These are phyloP conservation scores for Pelobates cultripes DNA, from an alignment of 2,797 vertebrate species.

Conservation along the genomic window DNA sequence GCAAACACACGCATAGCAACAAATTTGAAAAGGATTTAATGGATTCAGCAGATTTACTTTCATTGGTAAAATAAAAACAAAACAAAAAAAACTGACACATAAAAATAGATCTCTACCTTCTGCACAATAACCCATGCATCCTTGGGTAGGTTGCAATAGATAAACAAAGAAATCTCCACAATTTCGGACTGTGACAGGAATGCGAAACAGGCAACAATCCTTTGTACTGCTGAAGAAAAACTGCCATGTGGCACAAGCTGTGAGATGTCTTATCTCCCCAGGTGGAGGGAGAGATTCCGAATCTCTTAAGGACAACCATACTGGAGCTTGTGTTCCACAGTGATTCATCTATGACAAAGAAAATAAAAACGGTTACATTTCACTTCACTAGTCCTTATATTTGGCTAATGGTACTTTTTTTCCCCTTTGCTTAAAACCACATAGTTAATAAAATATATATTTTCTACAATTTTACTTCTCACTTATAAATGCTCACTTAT, in stretches of 20 bases:
- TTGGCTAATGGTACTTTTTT: too few relatives aligned
- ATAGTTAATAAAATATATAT: too few relatives aligned
- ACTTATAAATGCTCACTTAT: too few relatives aligned
- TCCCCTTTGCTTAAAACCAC: too few relatives aligned
- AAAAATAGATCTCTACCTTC: conserved; percentile 71
- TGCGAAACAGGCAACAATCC: conserved; percentile 89
- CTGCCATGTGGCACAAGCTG: conserved; percentile 88
- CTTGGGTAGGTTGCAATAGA: conserved; percentile 87
- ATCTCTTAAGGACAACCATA: conserved; percentile 84
- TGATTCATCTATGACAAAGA: conserved; percentile 79
- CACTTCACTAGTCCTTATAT: neutral
- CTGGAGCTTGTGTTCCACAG: conserved; percentile 89
- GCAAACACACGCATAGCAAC: too few relatives aligned
- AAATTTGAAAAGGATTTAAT: too few relatives aligned
- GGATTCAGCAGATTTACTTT: too few relatives aligned
- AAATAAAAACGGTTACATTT: conserved; percentile 29
- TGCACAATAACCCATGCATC: conserved; percentile 92
- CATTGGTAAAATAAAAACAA: neutral
- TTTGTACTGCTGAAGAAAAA: conserved; percentile 75
- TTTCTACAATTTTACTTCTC: too few relatives aligned
- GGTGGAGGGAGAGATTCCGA: conserved; percentile 80
- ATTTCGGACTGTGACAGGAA: conserved; percentile 86
- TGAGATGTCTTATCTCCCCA: conserved; percentile 80
- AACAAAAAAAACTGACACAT: neutral
- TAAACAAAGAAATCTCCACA: conserved; percentile 89